Conservation (phyloP, 2,888 invertebrate genomes). For the Polymixis lichenea region DNA sequence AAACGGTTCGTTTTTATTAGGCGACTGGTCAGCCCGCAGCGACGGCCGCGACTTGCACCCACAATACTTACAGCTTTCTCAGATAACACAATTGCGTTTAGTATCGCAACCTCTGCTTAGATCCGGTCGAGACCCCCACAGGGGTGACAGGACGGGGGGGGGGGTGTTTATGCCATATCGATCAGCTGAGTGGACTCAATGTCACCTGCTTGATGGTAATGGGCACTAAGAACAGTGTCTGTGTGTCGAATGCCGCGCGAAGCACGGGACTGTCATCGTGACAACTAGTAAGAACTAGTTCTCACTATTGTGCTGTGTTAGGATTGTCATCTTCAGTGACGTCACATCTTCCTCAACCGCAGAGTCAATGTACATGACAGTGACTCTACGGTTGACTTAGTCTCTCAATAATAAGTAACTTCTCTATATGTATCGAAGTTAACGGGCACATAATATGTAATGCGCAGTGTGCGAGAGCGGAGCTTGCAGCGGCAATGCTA, state of each 20-base stretch:
- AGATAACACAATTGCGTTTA: conserved; percentile 9
- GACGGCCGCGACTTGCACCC: background rate
- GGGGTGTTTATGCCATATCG: conserved; percentile 7
- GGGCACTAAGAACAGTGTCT: background rate
- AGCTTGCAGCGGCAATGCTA: background rate
- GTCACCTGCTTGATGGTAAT: conserved; percentile 15
- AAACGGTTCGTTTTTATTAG: conserved; percentile 12
- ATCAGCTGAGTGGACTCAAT: conserved; percentile 32
- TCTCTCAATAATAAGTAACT: background rate
- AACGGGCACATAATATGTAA: background rate
- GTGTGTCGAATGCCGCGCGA: background rate
- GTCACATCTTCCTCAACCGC: background rate
- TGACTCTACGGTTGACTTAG: background rate
- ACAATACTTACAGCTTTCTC: background rate
- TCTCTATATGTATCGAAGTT: background rate
- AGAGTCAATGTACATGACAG: background rate
- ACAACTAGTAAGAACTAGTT: background rate
- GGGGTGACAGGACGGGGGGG: background rate
- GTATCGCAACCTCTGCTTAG: conserved; percentile 34
- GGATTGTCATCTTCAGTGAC: background rate
- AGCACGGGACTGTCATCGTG: background rate
- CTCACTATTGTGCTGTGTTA: background rate
- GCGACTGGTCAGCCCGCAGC: background rate
- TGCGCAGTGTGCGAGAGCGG: background rate
- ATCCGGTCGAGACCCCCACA: conserved; percentile 33